Conservation (phyloP, 2,888 invertebrate genomes). For the Andrena dorsata region DNA sequence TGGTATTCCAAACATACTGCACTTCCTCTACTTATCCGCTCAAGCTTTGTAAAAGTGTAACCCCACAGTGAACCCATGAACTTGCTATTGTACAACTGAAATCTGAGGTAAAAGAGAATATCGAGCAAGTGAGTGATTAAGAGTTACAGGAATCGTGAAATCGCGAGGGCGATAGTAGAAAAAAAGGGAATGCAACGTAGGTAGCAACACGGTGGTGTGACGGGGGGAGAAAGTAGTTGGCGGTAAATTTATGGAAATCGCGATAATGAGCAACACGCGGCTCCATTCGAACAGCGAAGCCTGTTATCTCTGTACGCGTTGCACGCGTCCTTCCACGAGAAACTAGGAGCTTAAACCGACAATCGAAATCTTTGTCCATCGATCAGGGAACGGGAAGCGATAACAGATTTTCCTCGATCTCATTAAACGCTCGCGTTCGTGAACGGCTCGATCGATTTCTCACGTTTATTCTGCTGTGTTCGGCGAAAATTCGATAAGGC, state of each 20-base stretch:
- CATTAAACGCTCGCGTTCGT: neutral
- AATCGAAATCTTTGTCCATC: neutral
- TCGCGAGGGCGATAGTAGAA: neutral
- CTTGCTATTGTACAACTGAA: neutral
- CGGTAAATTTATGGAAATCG: slow-evolving; percentile 38
- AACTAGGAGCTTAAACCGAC: neutral
- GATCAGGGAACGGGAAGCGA: neutral
- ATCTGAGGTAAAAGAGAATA: neutral
- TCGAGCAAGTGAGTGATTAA: neutral
- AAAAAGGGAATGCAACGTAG: neutral
- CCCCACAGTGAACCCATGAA: neutral
- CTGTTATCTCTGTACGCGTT: neutral
- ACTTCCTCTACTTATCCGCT: too few species aligned
- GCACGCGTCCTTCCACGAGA: neutral
- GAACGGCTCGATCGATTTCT: neutral
- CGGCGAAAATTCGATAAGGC: neutral
- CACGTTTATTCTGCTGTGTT: neutral
- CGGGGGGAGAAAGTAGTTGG: neutral
- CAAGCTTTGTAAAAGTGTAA: neutral
- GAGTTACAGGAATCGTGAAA: neutral
- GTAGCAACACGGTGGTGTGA: neutral
- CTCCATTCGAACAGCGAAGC: slow-evolving; percentile 3
- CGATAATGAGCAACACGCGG: slow-evolving; percentile 44
- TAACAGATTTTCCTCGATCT: neutral
- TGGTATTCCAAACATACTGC: too few species aligned